These are phyloP conservation scores for Eristalinus aeneus DNA, from an alignment of 2,888 invertebrate species.

Conservation along the genomic window DNA sequence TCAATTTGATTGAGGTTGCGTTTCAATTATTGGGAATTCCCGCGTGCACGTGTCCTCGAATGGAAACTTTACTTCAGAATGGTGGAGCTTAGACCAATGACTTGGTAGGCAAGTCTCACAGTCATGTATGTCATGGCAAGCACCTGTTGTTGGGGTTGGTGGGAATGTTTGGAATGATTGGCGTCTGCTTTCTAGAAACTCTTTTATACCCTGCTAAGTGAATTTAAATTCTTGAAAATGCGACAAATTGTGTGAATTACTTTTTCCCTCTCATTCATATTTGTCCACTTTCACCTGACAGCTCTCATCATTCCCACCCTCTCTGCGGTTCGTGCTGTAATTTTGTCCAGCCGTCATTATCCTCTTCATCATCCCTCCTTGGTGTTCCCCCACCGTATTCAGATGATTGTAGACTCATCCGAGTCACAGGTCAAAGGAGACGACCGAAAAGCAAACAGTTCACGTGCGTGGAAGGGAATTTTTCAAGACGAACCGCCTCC, in stretches of 20 bases:
- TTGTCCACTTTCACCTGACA: neutral
- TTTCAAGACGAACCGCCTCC: constrained; percentile 6
- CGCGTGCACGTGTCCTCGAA: neutral
- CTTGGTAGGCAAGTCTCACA: too few relatives aligned
- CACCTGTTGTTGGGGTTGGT: too few relatives aligned
- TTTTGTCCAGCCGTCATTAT: constrained; percentile 8
- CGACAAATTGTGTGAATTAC: too few relatives aligned
- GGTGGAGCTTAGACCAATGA: neutral
- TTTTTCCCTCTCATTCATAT: too few relatives aligned
- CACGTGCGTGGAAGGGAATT: constrained; percentile 37
- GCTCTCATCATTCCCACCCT: neutral
- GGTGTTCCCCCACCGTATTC: neutral
- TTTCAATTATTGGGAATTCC: neutral
- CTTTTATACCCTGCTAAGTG: too few relatives aligned
- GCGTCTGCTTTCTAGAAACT: too few relatives aligned
- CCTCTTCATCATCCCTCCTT: constrained; percentile 9
- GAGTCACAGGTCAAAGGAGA: neutral
- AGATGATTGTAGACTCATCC: constrained; percentile 46
- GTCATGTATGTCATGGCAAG: neutral
- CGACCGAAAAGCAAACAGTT: constrained; percentile 12
- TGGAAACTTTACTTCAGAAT: neutral
- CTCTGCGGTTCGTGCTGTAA: neutral
- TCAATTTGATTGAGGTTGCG: neutral
- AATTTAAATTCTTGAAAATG: too few relatives aligned
- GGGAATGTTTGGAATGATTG: too few relatives aligned